A percentile compares a stretch with the other conserved stretches of the same genome.
Conservation (phyloP, 2,797 vertebrate genomes). For the Gymnoscopelus braueri region DNA sequence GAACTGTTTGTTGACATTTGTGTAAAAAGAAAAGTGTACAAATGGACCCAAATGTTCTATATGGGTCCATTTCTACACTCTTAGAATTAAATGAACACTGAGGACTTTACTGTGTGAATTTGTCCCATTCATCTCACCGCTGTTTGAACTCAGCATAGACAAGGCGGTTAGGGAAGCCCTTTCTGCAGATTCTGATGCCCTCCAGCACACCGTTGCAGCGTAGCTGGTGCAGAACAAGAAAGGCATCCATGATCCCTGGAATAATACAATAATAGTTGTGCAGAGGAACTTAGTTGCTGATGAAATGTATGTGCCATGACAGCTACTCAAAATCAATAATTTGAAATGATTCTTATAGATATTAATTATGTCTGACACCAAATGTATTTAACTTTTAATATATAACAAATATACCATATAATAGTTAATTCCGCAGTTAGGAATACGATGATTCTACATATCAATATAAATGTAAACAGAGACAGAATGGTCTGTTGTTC, state of each 20-base stretch:
- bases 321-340: too few relatives aligned
- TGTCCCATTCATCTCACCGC: slow-evolving; percentile 75
- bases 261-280: not conserved
- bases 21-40: not conserved
- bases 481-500: too few relatives aligned
- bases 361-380: too few relatives aligned
- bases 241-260: slow-evolving; percentile 90
- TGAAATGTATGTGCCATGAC: not conserved
- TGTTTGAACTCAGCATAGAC: slow-evolving; percentile 93
- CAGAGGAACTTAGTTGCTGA: not conserved
- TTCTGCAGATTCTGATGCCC: slow-evolving; percentile 94
- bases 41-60: not conserved
- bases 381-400: too few relatives aligned
- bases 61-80: not conserved
- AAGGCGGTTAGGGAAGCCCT: slow-evolving; percentile 93
- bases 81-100: too few relatives aligned
- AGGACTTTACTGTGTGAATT: too few relatives aligned
- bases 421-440: too few relatives aligned
- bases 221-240: slow-evolving; percentile 92
- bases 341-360: too few relatives aligned
- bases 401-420: too few relatives aligned
- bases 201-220: slow-evolving; percentile 93
- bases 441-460: too few relatives aligned
- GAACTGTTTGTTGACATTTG: not conserved
- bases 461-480: too few relatives aligned